These are phyloP conservation scores for Scaptomyza parva DNA, from an alignment of 2,888 invertebrate species.

Conservation along the genomic window DNA sequence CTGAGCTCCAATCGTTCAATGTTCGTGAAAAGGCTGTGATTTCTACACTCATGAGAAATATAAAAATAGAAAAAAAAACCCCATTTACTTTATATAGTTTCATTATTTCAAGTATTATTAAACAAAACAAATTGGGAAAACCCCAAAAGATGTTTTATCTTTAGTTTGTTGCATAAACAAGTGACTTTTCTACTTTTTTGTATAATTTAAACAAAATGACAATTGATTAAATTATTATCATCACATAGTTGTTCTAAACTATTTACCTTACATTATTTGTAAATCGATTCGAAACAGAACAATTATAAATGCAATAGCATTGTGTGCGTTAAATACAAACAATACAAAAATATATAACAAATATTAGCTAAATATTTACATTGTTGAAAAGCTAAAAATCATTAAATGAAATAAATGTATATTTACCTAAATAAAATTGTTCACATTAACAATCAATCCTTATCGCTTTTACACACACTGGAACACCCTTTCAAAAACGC, in stretches of 20 bases:
- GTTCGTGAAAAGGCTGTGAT: constrained; percentile 79
- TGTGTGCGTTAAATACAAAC: constrained; percentile 43
- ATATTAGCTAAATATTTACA: constrained; percentile 74
- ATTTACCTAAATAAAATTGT: constrained; percentile 60
- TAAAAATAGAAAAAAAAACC: constrained; percentile 39
- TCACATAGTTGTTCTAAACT: constrained; percentile 65
- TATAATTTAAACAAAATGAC: constrained; percentile 41
- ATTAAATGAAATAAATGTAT: constrained; percentile 77
- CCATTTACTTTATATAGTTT: constrained; percentile 47
- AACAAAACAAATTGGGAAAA: not conserved
- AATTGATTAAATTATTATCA: constrained; percentile 48
- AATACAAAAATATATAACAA: constrained; percentile 42
- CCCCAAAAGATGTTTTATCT: constrained; percentile 28
- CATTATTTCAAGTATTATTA: constrained; percentile 62
- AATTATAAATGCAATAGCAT: constrained; percentile 53
- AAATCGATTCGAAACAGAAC: constrained; percentile 51
- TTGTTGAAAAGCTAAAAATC: constrained; percentile 70
- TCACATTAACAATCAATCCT: not conserved
- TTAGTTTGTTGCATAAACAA: constrained; percentile 48
- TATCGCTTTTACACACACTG: not conserved
- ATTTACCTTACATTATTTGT: constrained; percentile 54
- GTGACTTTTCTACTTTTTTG: constrained; percentile 65
- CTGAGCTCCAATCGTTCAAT: constrained; percentile 50
- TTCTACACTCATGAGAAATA: constrained; percentile 78
- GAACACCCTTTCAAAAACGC: not conserved